Evolutionary conservation across 2,797 vertebrate species (phyloP).

Genomic region (Huso huso): DNA sequence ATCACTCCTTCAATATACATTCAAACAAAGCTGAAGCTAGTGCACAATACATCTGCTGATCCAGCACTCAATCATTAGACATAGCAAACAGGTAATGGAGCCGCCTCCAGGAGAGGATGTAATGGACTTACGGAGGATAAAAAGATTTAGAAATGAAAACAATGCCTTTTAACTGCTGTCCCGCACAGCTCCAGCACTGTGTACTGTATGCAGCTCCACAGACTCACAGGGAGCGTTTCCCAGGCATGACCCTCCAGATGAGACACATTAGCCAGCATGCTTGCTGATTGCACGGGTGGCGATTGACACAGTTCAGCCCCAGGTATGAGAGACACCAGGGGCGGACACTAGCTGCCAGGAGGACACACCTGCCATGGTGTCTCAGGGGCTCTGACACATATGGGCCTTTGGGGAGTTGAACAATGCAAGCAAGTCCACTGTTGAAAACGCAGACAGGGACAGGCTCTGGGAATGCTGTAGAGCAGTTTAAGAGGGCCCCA

Average conservation of each 20-base stretch:
- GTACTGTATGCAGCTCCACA: conserved; percentile 39
- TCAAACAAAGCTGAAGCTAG: no score
- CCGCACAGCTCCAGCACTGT: no score
- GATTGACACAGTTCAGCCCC: conserved; percentile 66
- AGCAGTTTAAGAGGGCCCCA: conserved; percentile 18
- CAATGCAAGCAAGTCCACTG: conserved; percentile 57
- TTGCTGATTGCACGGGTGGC: conserved; percentile 70
- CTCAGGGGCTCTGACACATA: conserved; percentile 49
- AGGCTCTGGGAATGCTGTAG: conserved; percentile 7
- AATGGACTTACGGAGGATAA: no score
- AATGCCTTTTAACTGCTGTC: no score
- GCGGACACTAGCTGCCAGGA: conserved; percentile 30
- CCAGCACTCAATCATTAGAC: no score
- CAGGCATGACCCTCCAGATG: conserved; percentile 46
- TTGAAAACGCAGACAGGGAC: conserved; percentile 30
- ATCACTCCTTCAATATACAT: no score
- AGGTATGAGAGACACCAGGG: conserved; percentile 44
- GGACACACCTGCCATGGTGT: conserved; percentile 60
- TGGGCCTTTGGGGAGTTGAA: conserved; percentile 57
- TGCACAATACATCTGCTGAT: no score
- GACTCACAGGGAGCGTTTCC: conserved; percentile 49
- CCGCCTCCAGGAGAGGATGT: no score
- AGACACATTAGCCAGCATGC: conserved; percentile 40
- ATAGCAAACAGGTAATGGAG: no score
- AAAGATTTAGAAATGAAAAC: no score